Evolutionary conservation across 2,888 invertebrate genomes (phyloP), one percentile per base, ranked within the genome.

Genomic region (Thymelicus acteon): DNA sequence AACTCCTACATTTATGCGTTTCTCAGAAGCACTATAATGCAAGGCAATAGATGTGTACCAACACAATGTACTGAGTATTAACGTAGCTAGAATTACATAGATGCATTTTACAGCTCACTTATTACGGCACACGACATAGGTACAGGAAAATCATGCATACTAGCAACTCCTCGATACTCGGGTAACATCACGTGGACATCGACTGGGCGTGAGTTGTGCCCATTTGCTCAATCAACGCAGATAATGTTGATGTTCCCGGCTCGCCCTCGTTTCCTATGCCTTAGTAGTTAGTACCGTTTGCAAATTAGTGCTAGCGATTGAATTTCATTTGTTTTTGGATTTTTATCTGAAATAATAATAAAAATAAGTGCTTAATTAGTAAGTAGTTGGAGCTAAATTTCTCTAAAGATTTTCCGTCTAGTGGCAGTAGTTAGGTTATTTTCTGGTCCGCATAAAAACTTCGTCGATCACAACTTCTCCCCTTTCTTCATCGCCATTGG

Each of bases 141-240:
- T 57, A 31, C 58, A 58, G 58, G 58, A 58, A 58, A 58, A 58
- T 31, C 24, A 31, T 58, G 60, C 40, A 15, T 40, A 40, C 8
- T 60, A 37, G 31, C 7, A 57, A 39, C 60, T 67, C 44, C 13
- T 47, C 60, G 40, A n/a, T 67, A 63, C 48, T 67, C 67, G 40
- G 49, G n/a, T 24, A 24, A 52, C 60, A 49, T 68, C 68, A 71
- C 71, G 71, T 73, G 73, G 67, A 63, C 62, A 60, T 58, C 31
- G 44, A 58, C 49, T 67, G 71, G 69, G 67, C 72, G 67, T 62
- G 72, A 74, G 71, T 81, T 85, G 84, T 80, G 82, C 83, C 88
- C 83, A 87, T 91, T 90, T 84, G 89, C 85, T 82, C 90, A 92
- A 92, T 92, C 89, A 92, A 87, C 87, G 82, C 80, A 85, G 85